Percentiles rank a stretch among this genome's conserved stretches.
These are phyloP conservation scores for Sternarchorhynchus goeldii DNA, from an alignment of 2,797 vertebrate species.

Conservation along the genomic window DNA sequence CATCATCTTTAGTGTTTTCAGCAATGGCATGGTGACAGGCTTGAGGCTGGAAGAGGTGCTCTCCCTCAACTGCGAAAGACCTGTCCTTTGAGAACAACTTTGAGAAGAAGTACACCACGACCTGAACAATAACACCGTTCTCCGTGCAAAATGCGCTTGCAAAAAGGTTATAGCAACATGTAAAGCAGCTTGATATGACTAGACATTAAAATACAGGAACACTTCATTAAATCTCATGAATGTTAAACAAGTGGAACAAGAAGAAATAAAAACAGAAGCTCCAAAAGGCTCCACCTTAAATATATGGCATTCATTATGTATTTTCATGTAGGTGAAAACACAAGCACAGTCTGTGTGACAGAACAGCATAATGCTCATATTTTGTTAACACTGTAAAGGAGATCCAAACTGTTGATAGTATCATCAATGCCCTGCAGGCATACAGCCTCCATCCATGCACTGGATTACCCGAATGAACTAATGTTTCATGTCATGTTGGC, in stretches of 20 bases:
- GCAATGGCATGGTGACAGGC: constrained; percentile 72
- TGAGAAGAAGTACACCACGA: constrained; percentile 43
- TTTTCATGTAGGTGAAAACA: not conserved
- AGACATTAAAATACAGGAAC: not conserved
- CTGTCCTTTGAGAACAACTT: constrained; percentile 31
- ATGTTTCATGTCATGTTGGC: not conserved
- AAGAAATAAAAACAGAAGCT: not conserved
- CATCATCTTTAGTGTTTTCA: constrained; percentile 82
- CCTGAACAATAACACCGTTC: constrained; percentile 20
- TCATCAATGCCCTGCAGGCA: not conserved
- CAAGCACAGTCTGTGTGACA: not conserved
- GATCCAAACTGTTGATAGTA: not conserved
- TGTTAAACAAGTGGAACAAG: not conserved
- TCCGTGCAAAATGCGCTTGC: not conserved
- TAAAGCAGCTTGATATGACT: not conserved
- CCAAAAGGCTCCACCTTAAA: not conserved
- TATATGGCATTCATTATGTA: not conserved
- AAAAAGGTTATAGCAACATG: not conserved
- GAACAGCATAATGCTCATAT: not conserved
- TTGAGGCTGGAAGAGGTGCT: constrained; percentile 55
- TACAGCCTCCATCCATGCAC: not conserved
- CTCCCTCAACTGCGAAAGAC: constrained; percentile 48
- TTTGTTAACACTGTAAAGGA: not conserved
- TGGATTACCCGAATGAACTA: constrained; percentile 7
- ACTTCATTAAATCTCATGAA: constrained; percentile 3